Base-by-base conservation (phyloP, 2,113 vertebrate genomes). In the Centropus unirufus region DNA sequence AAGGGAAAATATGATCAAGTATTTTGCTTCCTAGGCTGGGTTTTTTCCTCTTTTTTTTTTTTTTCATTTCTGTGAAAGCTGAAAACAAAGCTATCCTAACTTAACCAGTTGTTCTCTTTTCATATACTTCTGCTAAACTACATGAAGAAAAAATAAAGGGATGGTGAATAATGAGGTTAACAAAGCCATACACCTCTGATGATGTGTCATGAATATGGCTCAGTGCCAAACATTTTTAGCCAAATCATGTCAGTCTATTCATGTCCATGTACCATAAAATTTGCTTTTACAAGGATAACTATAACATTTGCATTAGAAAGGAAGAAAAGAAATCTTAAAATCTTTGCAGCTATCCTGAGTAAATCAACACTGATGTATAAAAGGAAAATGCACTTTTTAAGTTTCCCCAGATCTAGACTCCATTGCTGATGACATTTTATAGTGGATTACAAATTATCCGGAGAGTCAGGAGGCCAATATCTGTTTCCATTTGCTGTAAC, bases 1-100 rank as follows among this genome's bases (percentile, higher is more conserved):
- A 77, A 58, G 55, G 78, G 84, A 82, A 95, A 93, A 92, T 89
- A 85, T 61, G 46, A 83, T 92, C 78, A 87, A 92, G 42, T 87
- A 13, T 30, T 95, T 67, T 74, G 39, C 51, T 75, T 66, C 44
- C 19, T 68, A 61, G 34, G 16, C 12, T 76, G 18, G 22, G 34
- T 9, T 10, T n/a, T 39, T 51, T 32, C 14, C 21, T 20, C 30
- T 44, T 8, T 9, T 30, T 12, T 42, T 30, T 39, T 46, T 26
- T 49, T 74, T 44, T 22, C 1, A 24, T 78, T 87, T 69, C 40
- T 52, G 5, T 62, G 40, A 21, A 93, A 91, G 12, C 36, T 76
- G 14, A 57, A 67, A 85, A 66, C 9, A 77, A 85, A 87, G 89
- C 75, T 68, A 32, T 69, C 11, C 23, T 46, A 61, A 72, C 36